Conservation (phyloP, 2,113 vertebrate species). For the Phalacrocorax carbo region DNA sequence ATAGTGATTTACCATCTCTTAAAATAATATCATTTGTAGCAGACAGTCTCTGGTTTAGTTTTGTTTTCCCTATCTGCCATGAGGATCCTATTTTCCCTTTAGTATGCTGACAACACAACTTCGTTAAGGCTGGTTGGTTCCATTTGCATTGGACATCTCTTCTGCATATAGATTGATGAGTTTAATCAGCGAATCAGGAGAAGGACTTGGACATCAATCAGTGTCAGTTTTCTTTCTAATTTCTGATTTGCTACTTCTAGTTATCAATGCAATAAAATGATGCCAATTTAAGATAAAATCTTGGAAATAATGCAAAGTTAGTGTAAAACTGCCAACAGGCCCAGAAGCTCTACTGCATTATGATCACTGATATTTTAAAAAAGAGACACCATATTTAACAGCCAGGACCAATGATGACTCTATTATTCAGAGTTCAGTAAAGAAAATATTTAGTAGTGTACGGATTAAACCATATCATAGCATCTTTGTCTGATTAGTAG, state of each 20-base stretch:
- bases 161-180: conserved; percentile 98
- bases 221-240: conserved; percentile 82
- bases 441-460: background rate
- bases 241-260: conserved; percentile 83
- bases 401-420: background rate
- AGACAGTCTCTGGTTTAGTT: conserved; percentile 2
- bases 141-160: conserved; percentile 91
- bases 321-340: conserved; percentile 44
- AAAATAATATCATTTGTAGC: conserved; percentile 31
- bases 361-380: background rate
- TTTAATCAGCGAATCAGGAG: conserved; percentile 98
- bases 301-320: conserved; percentile 41
- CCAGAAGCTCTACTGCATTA: background rate
- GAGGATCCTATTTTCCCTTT: conserved; percentile 67
- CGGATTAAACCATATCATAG: background rate
- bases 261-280: conserved; percentile 76
- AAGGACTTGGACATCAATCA: conserved; percentile 91
- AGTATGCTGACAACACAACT: conserved; percentile 88
- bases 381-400: background rate
- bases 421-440: background rate
- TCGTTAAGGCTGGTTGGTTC: conserved; percentile 92
- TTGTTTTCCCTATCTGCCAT: background rate
- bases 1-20: conserved; percentile 36
- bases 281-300: conserved; percentile 34
- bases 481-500: background rate